Evolutionary conservation across 2,113 vertebrate species (phyloP), one percentile per base, ranked within the genome.

Genomic region (Rhineura floridana): DNA sequence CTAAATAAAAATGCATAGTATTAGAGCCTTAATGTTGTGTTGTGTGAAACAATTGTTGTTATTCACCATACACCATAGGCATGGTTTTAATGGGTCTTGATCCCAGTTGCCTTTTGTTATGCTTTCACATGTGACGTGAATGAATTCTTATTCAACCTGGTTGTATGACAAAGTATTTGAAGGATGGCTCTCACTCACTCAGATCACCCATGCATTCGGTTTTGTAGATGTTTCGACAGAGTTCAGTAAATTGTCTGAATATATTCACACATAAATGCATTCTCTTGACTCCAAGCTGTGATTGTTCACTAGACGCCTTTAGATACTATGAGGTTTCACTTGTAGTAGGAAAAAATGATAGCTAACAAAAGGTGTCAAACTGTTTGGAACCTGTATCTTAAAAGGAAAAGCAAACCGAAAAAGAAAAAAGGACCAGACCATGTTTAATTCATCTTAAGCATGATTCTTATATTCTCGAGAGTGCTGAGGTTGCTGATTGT

Each of bases 341-440:
- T 81, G 67, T 39, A 81, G 50, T 80, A 39, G 39, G 67, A 81
- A 87, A 59, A 55, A 46, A 12, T 81, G 67, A 81, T 67, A 82
- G 69, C 79, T 73, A 73, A 87, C 36, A 73, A 87, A 87, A 72
- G 77, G 44, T 79, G 85, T 79, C 46, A 80, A 85, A 62, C 52
- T 44, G 7, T 62, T 69, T 75, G 86, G 52, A 63, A 73, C 42
- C 28, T 87, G 23, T 75, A 75, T 73, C 12, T 33, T 62, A 87
- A 73, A 3, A 81, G 30, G 52, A 73, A 87, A 59, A 81, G 19
- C 30, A n/a, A 62, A n/a, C n/a, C n/a, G n/a, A n/a, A n/a, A n/a
- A n/a, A n/a, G n/a, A n/a, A n/a, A n/a, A n/a, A 75, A 81, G 70
- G 86, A 73, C 81, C 7, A 19, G 52, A 36, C 33, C 52, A 48